Evolutionary conservation across 2,113 vertebrate genomes (phyloP).

Genomic region (Epinephelus lanceolatus): DNA sequence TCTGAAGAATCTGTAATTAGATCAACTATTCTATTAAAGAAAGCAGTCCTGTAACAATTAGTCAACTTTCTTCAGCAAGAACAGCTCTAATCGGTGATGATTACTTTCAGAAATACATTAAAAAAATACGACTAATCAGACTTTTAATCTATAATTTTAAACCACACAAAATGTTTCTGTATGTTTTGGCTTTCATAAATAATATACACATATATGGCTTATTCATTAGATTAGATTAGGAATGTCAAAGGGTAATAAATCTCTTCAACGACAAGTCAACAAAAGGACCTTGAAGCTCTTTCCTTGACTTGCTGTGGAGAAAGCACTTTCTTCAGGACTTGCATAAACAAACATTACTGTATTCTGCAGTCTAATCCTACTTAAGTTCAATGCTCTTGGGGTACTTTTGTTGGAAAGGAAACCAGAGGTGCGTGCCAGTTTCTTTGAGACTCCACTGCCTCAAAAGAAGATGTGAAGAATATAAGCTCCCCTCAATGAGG

Average conservation of each 20-base stretch:
- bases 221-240: conserved; percentile 35
- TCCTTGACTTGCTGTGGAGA: conserved; percentile 24
- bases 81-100: background rate
- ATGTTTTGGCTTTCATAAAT: no score
- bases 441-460: conserved; percentile 39
- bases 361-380: conserved; percentile 63
- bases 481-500: conserved; percentile 40
- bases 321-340: conserved; percentile 35
- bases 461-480: conserved; percentile 49
- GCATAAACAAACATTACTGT: conserved; percentile 63
- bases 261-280: conserved; percentile 27
- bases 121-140: no score
- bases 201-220: background rate
- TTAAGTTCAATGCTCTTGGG: conserved; percentile 72
- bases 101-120: no score
- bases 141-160: no score
- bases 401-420: conserved; percentile 60
- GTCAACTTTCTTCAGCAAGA: background rate
- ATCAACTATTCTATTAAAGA: background rate
- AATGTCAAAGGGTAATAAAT: conserved; percentile 32
- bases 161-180: no score
- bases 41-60: background rate
- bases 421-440: conserved; percentile 51
- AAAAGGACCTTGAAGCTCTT: conserved; percentile 42
- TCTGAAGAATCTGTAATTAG: background rate